Base-by-base conservation (phyloP, 2,797 vertebrate species). In the Myripristis murdjan region DNA sequence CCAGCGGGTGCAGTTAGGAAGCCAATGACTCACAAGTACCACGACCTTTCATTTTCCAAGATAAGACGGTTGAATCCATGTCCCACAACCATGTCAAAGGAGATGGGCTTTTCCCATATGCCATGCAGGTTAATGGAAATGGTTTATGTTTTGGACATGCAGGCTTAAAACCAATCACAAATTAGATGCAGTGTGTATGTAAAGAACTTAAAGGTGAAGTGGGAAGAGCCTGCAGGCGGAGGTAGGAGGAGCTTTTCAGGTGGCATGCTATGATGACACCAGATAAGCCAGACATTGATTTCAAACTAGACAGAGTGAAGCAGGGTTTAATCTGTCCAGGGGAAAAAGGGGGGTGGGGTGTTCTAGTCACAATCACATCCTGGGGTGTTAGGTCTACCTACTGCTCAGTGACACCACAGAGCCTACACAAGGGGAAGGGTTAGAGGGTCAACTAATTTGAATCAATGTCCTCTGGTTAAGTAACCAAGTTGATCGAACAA, bases 1-100 rank as follows among this genome's bases (percentile, higher is more conserved):
- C 65, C 57, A 79, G 71, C 65, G 44, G 83, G 85, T 78, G 87
- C 88, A 87, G 91, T 72, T 89, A 70, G 73, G 81, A 85, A 94
- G 92, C 91, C 93, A 86, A 66, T 43, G 81, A 89, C 92, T 96
- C 91, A 95, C 85, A 75, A 94, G 93, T 89, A 92, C 78, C 89
- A 26, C n/a, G 51, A 81, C 43, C 46, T 65, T 73, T 74, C 70
- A 76, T 28, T 53, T 69, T 70, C 14, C 0, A 65, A 83, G 92
- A 91, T 77, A 64, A 28, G 66, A 60, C n/a, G n/a, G 58, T 9
- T 51, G 51, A 84, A 77, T 68, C 87, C 59, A 77, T 82, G 71
- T 73, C 65, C 56, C 62, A 61, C 44, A 74, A 71, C 16, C 35
- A 57, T 49, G 58, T 79, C 77, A 67, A 74, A 79, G 85, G 68